These are phyloP conservation scores for Drosophila nigricruria DNA, from an alignment of 2,888 invertebrate species.

Conservation along the genomic window DNA sequence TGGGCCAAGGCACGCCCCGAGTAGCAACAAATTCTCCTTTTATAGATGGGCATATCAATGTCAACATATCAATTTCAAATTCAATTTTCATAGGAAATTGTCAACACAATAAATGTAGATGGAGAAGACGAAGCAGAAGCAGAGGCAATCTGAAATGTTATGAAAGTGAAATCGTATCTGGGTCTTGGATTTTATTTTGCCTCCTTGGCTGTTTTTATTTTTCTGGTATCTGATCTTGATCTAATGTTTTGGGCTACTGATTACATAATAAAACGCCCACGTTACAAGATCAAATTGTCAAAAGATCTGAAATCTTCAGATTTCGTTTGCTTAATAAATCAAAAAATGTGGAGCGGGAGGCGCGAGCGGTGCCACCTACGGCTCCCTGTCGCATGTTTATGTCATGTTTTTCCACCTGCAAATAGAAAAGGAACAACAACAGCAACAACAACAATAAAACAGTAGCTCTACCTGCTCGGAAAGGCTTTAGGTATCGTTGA, in stretches of 20 bases:
- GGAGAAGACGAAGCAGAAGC: conserved; percentile 21
- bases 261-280: conserved; percentile 81
- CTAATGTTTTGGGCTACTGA: conserved; percentile 70
- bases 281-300: conserved; percentile 23
- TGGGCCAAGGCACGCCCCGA: conserved; percentile 36
- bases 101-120: conserved; percentile 41
- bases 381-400: conserved; percentile 51
- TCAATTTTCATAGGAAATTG: conserved; percentile 68
- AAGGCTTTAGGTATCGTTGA: conserved; percentile 25
- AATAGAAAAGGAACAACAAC: not conserved
- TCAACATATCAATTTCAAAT: conserved; percentile 71
- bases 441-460: conserved; percentile 13
- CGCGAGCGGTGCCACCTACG: conserved; percentile 69
- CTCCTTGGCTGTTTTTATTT: not conserved
- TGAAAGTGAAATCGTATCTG: conserved; percentile 66
- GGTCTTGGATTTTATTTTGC: conserved; percentile 45
- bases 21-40: conserved; percentile 24
- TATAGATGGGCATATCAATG: conserved; percentile 58
- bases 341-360: conserved; percentile 53
- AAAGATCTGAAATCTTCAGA: conserved; percentile 9
- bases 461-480: conserved; percentile 43
- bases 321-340: conserved; percentile 58
- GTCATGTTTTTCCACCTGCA: conserved; percentile 37
- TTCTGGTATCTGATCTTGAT: conserved; percentile 33
- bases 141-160: conserved; percentile 13